Conservation (phyloP, 2,113 vertebrate genomes). For the Oostethus manadensis region DNA sequence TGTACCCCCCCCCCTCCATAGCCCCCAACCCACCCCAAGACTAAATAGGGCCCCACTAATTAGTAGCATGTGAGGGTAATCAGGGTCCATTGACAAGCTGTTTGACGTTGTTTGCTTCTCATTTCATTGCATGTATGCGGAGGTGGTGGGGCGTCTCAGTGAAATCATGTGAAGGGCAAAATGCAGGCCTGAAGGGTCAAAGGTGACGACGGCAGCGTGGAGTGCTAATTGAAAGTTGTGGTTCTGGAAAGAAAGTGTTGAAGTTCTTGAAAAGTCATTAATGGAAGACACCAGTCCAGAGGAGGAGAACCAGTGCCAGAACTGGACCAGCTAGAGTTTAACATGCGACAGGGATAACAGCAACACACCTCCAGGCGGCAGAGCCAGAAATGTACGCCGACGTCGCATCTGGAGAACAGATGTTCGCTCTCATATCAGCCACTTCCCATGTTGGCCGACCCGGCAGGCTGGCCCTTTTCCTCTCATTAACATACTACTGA, state of each 20-base stretch:
- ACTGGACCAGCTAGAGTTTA: neutral
- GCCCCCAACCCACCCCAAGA: neutral
- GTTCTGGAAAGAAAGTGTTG: neutral
- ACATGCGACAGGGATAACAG: neutral
- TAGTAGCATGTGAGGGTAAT: slow-evolving; percentile 34
- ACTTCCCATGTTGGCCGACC: neutral
- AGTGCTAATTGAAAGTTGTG: too few relatives aligned
- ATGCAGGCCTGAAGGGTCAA: neutral
- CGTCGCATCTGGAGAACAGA: slow-evolving; percentile 2
- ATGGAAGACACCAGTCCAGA: neutral
- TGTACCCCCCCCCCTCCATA: accelerated
- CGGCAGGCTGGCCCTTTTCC: neutral
- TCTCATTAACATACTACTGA: neutral
- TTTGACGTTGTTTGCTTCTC: slow-evolving; percentile 6
- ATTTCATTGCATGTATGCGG: too few relatives aligned
- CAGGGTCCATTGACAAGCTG: slow-evolving; percentile 13
- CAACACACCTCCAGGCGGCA: neutral
- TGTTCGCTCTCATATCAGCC: neutral
- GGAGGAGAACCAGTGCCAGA: neutral
- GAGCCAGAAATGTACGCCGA: neutral
- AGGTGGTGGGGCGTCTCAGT: neutral
- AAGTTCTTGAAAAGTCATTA: neutral
- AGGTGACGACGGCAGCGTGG: neutral
- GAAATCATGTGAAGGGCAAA: neutral
- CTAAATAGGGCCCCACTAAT: neutral